Conservation (phyloP, 2,888 invertebrate genomes). For the Monoplex corrugatus region DNA sequence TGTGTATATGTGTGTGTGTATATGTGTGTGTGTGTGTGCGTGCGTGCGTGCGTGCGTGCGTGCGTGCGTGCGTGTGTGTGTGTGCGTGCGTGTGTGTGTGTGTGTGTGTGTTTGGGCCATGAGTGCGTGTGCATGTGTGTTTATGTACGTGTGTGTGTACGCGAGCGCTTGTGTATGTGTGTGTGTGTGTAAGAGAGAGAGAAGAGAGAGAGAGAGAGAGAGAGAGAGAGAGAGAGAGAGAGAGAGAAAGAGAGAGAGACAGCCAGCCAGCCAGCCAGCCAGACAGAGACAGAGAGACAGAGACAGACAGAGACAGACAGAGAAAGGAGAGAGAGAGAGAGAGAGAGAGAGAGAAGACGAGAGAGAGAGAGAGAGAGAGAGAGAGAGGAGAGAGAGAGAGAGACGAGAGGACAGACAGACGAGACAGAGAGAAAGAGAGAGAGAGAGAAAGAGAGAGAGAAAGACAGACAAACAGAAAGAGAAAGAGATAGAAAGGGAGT, state of each 20-base stretch:
- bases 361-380: not conserved
- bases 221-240: not conserved
- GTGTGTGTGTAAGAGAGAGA: not conserved
- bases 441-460: no score
- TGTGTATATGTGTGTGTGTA: slow-evolving; percentile 7
- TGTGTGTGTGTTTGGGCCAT: not conserved
- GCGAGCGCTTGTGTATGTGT: not conserved
- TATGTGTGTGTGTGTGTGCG: slow-evolving; percentile 3
- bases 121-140: not conserved
- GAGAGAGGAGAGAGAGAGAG: not conserved
- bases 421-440: no score
- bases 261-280: not conserved
- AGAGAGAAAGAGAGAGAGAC: not conserved
- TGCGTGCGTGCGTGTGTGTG: not conserved
- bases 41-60: not conserved
- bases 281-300: not conserved
- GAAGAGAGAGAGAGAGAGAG: not conserved
- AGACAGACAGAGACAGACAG: not conserved
- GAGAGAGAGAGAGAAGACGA: not conserved
- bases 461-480: no score
- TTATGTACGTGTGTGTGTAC: not conserved
- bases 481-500: no score
- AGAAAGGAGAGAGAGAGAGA: not conserved
- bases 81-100: not conserved
- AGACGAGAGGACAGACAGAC: no score